Conservation (phyloP, 2,113 vertebrate genomes). For the Hydrolagus affinis region DNA sequence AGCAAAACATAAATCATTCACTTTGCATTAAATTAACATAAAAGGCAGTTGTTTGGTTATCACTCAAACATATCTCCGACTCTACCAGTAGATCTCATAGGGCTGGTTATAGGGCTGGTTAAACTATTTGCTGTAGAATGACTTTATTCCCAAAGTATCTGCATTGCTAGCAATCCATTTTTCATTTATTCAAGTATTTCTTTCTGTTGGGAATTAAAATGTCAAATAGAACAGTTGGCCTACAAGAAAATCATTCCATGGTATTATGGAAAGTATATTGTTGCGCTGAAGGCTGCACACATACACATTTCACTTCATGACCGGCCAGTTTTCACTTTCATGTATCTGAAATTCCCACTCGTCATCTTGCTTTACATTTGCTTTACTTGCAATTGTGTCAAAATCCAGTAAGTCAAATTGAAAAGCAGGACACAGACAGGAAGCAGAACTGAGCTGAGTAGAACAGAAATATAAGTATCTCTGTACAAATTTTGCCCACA, state of each 20-base stretch:
- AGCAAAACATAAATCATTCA: neutral
- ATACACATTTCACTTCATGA: too few species aligned
- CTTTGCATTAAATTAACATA: neutral
- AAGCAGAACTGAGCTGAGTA: too few species aligned
- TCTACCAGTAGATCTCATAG: conserved; percentile 18
- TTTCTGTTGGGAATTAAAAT: conserved; percentile 35
- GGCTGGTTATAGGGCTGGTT: conserved; percentile 1
- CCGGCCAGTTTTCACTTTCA: neutral
- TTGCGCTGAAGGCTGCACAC: too few species aligned
- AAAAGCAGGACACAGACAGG: too few species aligned
- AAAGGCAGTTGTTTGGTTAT: too few species aligned
- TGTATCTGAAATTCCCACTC: neutral
- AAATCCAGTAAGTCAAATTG: too few species aligned
- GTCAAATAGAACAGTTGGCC: conserved; percentile 34
- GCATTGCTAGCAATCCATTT: conserved; percentile 26
- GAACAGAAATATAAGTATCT: too few species aligned
- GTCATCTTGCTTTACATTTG: neutral
- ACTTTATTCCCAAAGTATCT: neutral
- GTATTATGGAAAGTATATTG: too few species aligned
- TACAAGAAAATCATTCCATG: conserved; percentile 31
- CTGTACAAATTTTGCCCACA: too few species aligned
- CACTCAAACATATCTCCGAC: too few species aligned
- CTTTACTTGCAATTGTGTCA: neutral
- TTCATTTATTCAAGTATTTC: conserved; percentile 33
- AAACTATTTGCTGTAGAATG: conserved; percentile 28